Conservation (phyloP, 2,888 invertebrate genomes). For the Pyrocoelia pectoralis region DNA sequence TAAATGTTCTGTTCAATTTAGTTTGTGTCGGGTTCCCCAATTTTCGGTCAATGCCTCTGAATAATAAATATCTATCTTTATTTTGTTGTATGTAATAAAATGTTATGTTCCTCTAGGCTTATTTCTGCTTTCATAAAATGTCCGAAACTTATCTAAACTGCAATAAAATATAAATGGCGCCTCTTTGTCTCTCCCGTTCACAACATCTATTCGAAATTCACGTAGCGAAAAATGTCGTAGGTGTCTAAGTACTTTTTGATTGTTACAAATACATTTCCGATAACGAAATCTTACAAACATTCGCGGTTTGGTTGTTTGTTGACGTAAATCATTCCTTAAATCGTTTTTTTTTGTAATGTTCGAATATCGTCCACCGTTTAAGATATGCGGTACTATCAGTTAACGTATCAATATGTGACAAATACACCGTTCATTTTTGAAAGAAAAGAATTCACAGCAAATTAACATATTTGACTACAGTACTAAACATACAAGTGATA, state of each 20-base stretch:
- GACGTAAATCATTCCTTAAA: too few species aligned
- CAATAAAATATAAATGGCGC: not conserved
- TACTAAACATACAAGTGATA: too few species aligned
- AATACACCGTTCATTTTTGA: too few species aligned
- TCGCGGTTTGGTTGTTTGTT: too few species aligned
- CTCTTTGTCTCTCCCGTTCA: not conserved
- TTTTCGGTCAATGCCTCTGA: constrained; percentile 1
- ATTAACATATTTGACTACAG: too few species aligned
- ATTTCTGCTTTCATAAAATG: not conserved
- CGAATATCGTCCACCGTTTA: too few species aligned
- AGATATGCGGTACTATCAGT: too few species aligned
- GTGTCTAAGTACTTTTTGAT: not conserved
- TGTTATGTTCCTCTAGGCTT: not conserved
- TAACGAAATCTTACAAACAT: too few species aligned
- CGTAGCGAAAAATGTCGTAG: not conserved
- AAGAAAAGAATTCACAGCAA: too few species aligned
- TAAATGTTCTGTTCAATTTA: not conserved
- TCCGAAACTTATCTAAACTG: not conserved
- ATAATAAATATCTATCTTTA: constrained; percentile 1
- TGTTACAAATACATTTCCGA: too few species aligned
- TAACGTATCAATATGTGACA: too few species aligned
- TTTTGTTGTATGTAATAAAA: not conserved
- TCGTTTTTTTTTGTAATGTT: too few species aligned
- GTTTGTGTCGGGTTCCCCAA: not conserved
- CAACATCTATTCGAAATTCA: not conserved